phyloP scores from a whole-genome alignment of 2,888 invertebrate genomes.

The Stramonita haemastoma region DNA sequence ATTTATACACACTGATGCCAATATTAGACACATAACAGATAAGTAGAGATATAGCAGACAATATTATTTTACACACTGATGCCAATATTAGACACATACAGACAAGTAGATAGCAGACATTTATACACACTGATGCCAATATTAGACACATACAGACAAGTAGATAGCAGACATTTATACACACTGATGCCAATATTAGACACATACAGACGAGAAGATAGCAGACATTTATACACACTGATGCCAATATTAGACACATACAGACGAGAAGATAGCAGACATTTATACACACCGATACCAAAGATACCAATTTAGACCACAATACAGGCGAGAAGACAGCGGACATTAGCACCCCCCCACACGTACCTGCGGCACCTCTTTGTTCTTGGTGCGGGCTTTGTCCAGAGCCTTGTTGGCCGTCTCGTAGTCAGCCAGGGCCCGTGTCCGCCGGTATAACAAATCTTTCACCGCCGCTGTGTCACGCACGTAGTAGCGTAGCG shows the following conservation, averaged over 20 bases:
- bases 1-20: neutral
- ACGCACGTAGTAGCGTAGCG: conserved; percentile 96
- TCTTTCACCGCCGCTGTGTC: conserved; percentile 98
- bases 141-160: neutral
- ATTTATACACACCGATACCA: neutral
- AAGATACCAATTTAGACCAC: too few species aligned
- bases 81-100: neutral
- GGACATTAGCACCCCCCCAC: neutral
- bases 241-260: neutral
- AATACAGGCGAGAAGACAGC: neutral
- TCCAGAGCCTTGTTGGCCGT: conserved; percentile 96
- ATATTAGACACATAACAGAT: neutral
- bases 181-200: neutral
- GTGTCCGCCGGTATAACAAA: conserved; percentile 91
- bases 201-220: neutral
- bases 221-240: neutral
- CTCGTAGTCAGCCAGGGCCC: conserved; percentile 96
- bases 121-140: neutral
- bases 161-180: neutral
- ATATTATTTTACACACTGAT: neutral
- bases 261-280: neutral
- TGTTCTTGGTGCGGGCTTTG: conserved; percentile 96
- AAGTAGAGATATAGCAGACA: neutral
- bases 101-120: neutral
- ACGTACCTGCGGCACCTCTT: conserved; percentile 94